A percentile compares a stretch with the other conserved stretches of the same genome.
Evolutionary conservation across 2,888 invertebrate genomes (phyloP).

Genomic region (Oscheius sp.): DNA sequence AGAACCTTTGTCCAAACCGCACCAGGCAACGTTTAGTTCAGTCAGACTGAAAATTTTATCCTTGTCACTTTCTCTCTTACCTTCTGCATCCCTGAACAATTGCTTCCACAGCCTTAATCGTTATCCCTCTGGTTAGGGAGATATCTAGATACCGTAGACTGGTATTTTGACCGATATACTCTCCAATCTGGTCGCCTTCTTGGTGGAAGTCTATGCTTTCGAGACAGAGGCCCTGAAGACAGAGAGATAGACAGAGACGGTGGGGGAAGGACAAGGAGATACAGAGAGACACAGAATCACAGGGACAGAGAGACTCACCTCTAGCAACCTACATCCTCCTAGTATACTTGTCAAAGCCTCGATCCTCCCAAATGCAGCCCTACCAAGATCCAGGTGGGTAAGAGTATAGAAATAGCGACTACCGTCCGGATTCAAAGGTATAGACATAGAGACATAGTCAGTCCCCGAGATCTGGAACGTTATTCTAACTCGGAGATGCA

Average conservation of each 20-base stretch:
- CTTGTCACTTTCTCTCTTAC: background rate
- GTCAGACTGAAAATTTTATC: conserved; percentile 12
- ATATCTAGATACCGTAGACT: conserved; percentile 27
- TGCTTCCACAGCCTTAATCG: background rate
- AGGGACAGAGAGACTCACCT: background rate
- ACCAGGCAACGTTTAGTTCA: conserved; percentile 36
- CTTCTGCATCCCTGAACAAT: conserved; percentile 28
- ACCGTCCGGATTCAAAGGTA: background rate
- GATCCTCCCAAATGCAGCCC: conserved; percentile 18
- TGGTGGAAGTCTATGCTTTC: conserved; percentile 10
- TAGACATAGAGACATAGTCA: background rate
- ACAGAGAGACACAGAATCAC: background rate
- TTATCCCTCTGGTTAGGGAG: conserved; percentile 25
- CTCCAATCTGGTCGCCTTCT: conserved; percentile 18
- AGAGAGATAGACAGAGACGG: background rate
- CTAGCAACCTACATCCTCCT: background rate
- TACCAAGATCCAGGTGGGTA: conserved; percentile 37
- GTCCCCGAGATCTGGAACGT: background rate
- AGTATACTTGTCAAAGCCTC: conserved; percentile 18
- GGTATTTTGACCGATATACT: conserved; percentile 25
- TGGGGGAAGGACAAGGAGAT: background rate
- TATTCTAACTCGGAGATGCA: too few relatives aligned
- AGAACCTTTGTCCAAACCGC: background rate
- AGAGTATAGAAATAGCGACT: background rate
- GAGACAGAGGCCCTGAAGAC: conserved; percentile 30